Conservation (phyloP, 2,113 vertebrate genomes). For the Trachemys scripta region DNA sequence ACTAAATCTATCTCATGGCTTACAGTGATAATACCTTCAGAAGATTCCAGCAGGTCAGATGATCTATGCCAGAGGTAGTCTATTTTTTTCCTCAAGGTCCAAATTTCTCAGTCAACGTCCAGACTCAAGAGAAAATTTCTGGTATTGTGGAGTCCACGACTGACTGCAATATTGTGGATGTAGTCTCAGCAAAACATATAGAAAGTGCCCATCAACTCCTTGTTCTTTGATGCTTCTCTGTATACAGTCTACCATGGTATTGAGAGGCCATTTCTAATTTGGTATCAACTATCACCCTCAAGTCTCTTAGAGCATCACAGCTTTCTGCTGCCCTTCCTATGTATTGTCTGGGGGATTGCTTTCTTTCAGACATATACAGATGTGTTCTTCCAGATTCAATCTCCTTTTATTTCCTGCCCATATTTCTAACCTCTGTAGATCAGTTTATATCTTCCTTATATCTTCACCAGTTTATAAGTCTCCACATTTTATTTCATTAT, state of each 20-base stretch:
- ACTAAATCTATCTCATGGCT: background rate
- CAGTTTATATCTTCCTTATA: background rate
- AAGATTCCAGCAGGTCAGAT: background rate
- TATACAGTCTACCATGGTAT: background rate
- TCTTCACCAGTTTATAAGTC: background rate
- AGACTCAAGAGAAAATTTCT: background rate
- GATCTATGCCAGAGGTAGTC: background rate
- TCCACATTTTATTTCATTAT: background rate
- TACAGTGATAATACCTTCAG: background rate
- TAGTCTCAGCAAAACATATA: background rate
- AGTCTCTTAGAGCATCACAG: background rate
- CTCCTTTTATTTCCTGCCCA: background rate
- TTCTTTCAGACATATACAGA: background rate
- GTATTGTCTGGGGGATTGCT: background rate
- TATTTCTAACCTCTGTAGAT: background rate
- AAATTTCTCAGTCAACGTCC: too few species aligned
- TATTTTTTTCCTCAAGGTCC: too few species aligned
- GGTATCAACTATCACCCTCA: background rate
- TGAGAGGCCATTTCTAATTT: background rate
- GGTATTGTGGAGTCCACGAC: background rate
- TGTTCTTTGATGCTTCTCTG: background rate
- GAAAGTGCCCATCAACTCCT: rapidly evolving
- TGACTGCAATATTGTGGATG: background rate
- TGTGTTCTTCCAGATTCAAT: background rate
- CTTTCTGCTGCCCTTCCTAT: background rate